Conservation (phyloP, 2,797 vertebrate species). For the Scolopax rusticola region DNA sequence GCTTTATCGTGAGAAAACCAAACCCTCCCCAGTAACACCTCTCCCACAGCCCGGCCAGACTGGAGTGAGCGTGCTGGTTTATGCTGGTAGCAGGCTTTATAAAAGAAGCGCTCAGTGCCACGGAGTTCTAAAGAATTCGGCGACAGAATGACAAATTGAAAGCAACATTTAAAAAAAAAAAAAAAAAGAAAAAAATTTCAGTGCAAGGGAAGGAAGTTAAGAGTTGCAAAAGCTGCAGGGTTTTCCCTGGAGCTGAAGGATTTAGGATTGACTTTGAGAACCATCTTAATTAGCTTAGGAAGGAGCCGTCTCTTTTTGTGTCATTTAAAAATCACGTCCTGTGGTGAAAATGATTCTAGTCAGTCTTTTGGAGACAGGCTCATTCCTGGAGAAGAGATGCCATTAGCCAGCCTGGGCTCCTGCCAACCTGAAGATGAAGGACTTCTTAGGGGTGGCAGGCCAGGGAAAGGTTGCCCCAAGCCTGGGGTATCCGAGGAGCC, state of each 20-base stretch:
- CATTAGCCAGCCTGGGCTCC: not conserved
- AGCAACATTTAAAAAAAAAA: not conserved
- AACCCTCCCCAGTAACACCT: not conserved
- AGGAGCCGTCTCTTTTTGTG: not conserved
- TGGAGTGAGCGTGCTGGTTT: not conserved
- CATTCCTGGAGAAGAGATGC: not conserved
- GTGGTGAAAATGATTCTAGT: not conserved
- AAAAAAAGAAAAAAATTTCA: not conserved
- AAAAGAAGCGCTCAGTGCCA: not conserved
- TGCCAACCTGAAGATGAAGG: not conserved
- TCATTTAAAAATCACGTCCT: not conserved
- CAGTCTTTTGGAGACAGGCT: not conserved
- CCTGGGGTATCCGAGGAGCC: not conserved
- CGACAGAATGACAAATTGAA: not conserved
- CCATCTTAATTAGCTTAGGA: not conserved
- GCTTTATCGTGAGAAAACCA: not conserved
- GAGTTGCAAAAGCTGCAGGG: not conserved
- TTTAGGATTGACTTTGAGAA: not conserved
- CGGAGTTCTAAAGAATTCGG: not conserved
- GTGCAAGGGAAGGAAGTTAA: not conserved
- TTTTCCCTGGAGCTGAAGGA: not conserved
- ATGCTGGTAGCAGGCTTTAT: not conserved
- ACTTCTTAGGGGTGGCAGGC: fast-evolving
- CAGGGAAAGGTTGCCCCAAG: not conserved
- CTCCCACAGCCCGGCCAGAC: not conserved